Conservation (phyloP, 2,797 vertebrate species). For the Urosaurus nigricauda region DNA sequence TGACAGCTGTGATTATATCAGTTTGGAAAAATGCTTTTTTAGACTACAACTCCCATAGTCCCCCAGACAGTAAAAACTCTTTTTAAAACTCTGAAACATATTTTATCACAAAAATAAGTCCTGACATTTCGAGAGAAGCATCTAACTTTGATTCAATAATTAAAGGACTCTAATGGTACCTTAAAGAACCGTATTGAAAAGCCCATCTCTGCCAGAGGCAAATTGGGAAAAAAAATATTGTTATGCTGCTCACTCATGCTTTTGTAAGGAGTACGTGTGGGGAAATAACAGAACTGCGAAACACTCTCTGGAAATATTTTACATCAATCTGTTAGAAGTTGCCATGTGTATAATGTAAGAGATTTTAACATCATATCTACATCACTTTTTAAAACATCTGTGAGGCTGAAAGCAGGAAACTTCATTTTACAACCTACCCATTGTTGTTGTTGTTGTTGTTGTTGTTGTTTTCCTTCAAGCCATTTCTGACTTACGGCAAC, state of each 20-base stretch:
- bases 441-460: too few relatives aligned
- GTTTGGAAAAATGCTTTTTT: too few relatives aligned
- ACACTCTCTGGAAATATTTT: neutral
- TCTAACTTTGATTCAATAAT: too few relatives aligned
- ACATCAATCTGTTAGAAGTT: neutral
- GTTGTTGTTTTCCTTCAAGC: too few relatives aligned
- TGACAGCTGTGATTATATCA: neutral
- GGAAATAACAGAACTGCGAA: neutral
- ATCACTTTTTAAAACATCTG: neutral
- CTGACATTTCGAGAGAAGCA: too few relatives aligned
- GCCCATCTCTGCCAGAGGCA: neutral
- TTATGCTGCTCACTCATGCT: neutral
- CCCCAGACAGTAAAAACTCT: too few relatives aligned
- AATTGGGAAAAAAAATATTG: neutral
- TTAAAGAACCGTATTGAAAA: neutral
- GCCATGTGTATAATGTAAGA: neutral
- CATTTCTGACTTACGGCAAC: too few relatives aligned
- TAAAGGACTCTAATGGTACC: neutral
- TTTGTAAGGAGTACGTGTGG: neutral
- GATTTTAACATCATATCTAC: neutral
- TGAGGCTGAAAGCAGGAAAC: neutral
- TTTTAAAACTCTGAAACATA: too few relatives aligned
- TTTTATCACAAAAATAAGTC: neutral
- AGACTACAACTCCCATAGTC: too few relatives aligned
- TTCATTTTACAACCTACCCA: neutral